Evolutionary conservation across 92 coral and sea anemone genomes (phyloP).

Genomic region (Porites divaricata): DNA sequence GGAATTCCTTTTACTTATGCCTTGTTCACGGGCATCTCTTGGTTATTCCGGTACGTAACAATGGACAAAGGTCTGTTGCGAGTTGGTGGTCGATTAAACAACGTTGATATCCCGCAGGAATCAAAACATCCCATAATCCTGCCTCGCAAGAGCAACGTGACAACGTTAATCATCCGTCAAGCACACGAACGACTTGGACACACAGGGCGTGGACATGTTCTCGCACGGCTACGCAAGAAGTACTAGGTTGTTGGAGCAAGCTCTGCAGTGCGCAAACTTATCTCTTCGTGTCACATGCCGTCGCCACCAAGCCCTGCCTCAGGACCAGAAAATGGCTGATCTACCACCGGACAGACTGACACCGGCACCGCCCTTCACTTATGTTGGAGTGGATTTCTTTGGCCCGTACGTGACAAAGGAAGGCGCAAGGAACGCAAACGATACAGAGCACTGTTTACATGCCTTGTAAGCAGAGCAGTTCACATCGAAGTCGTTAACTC

Average conservation of each 20-base stretch:
- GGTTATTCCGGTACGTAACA: too few relatives aligned
- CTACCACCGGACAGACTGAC: conserved; percentile 50
- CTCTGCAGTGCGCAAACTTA: conserved; percentile 49
- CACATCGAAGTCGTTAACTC: conserved; percentile 58
- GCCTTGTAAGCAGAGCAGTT: conserved; percentile 65
- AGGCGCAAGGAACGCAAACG: conserved; percentile 51
- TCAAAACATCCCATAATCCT: conserved; percentile 62
- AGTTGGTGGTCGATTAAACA: conserved; percentile 53
- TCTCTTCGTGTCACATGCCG: conserved; percentile 60
- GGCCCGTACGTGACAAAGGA: conserved; percentile 53
- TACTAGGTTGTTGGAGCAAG: conserved; percentile 61
- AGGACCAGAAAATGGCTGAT: conserved; percentile 74
- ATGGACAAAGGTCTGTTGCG: too few relatives aligned
- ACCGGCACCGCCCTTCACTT: conserved; percentile 63
- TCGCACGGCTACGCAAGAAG: conserved; percentile 50
- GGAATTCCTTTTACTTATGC: too few relatives aligned
- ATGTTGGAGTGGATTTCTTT: conserved; percentile 60
- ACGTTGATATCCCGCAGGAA: conserved; percentile 57
- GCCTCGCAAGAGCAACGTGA: conserved; percentile 62
- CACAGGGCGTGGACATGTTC: conserved; percentile 64
- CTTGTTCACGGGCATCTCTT: too few relatives aligned
- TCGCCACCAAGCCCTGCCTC: conserved; percentile 44
- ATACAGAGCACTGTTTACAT: conserved; percentile 64
- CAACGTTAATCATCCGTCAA: conserved; percentile 50
- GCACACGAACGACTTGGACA: conserved; percentile 56